Evolutionary conservation across 2,797 vertebrate genomes (phyloP).

Genomic region (Liasis olivaceus): DNA sequence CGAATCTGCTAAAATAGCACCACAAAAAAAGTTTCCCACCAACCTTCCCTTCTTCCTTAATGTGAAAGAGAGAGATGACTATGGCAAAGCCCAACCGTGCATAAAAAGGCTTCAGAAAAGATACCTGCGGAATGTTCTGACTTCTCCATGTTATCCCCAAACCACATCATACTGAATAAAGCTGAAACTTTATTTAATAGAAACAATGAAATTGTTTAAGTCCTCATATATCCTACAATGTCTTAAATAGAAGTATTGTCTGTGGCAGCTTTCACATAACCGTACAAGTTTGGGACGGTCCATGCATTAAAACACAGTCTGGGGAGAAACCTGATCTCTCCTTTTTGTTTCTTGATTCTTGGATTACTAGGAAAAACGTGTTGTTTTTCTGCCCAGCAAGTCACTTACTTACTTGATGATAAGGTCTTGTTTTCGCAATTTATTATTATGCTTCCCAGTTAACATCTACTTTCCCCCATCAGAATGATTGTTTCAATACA

Average conservation of each 20-base stretch:
- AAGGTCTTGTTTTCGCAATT: background rate
- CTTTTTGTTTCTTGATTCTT: background rate
- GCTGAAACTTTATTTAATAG: too few species aligned
- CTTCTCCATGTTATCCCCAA: too few species aligned
- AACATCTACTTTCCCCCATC: conserved; percentile 5
- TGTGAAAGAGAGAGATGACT: too few species aligned
- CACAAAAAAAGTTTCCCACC: too few species aligned
- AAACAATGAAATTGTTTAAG: background rate
- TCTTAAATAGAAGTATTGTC: background rate
- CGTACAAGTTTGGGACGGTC: background rate
- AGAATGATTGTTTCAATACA: conserved; percentile 45
- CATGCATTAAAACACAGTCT: background rate
- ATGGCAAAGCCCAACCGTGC: too few species aligned
- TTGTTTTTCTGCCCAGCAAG: background rate
- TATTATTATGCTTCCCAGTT: background rate
- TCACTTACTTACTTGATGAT: background rate
- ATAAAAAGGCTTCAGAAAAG: too few species aligned
- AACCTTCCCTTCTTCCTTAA: too few species aligned
- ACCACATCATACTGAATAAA: too few species aligned
- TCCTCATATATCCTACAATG: background rate
- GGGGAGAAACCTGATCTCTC: background rate
- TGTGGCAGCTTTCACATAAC: background rate
- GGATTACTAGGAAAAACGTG: background rate
- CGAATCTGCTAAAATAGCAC: too few species aligned
- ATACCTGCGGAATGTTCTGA: too few species aligned